Evolutionary conservation across 2,888 invertebrate genomes (phyloP).

Genomic region (Glaucopsyche alexis): DNA sequence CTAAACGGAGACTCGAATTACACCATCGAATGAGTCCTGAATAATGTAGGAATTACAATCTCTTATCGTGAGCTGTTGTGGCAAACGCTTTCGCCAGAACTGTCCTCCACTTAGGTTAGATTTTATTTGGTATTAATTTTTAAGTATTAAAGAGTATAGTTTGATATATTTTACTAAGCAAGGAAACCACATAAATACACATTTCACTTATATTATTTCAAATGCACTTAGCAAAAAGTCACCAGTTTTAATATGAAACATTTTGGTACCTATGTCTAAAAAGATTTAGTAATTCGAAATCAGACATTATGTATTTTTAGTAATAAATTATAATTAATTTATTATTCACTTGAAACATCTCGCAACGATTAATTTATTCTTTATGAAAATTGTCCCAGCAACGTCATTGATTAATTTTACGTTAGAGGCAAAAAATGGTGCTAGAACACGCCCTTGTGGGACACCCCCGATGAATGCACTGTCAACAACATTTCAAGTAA

Average conservation of each 20-base stretch:
- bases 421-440: neutral
- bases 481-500: constrained; percentile 28
- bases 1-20: constrained; percentile 61
- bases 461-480: neutral
- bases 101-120: neutral
- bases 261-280: no score
- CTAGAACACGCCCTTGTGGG: neutral
- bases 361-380: neutral
- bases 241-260: no score
- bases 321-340: no score
- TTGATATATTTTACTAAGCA: no score
- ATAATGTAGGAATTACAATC: constrained; percentile 24
- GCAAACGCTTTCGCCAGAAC: neutral
- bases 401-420: neutral
- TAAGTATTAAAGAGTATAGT: no score
- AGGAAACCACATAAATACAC: no score
- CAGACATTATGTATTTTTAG: no score
- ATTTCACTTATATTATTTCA: no score
- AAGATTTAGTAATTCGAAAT: no score
- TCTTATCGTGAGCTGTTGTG: neutral
- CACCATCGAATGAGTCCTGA: constrained; percentile 32
- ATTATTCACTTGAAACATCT: no score
- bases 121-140: no score
- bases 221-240: no score
- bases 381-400: neutral